Base-by-base conservation (phyloP, 2,888 invertebrate genomes). In the Leptothorax acervorum region DNA sequence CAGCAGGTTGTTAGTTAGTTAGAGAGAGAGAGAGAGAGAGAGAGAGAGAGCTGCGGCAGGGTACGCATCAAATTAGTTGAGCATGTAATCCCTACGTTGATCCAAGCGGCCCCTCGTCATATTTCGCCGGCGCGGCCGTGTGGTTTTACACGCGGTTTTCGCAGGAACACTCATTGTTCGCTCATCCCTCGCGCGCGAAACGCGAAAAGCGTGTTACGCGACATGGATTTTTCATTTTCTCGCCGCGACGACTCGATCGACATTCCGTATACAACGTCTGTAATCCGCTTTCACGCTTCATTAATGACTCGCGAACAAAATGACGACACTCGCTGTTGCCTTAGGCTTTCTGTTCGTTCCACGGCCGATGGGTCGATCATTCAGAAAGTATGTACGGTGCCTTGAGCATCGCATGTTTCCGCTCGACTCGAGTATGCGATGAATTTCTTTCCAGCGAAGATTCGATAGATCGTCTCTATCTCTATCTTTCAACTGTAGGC, bases 41-140 rank as follows among this genome's bases (percentile, higher is more conserved):
- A 31, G 42, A 31, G 18, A 28, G 9, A n/a, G 15, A 31, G 51
- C 57, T 68, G 45, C 51, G 6, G n/a, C 35, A 11, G 39, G 28
- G 12, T 42, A 65, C 60, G 65, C 66, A 75, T 76, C 70, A 68
- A 84, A 75, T 62, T 65, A 84, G 71, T 73, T 57, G 65, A 62
- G 63, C 71, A 79, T 84, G 71, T 84, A 84, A 84, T 78, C 71
- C 28, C 65, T 79, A 71, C 12, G 63, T 78, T 63, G 79, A 57
- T 55, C 63, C 65, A 39, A 35, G 18, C 53, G 42, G 57, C n/a
- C 68, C 78, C 55, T 70, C 62, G 71, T 83, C 66, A 68, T 68
- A 71, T 66, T 75, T 74, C 82, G 63, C 42, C 28, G 31, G 18
- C 42, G 4, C 28, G 31, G 18, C 42, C 9, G 1, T 53, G 55